Evolutionary conservation across 2,888 invertebrate species (phyloP).

Genomic region (Platycnemis pennipes): DNA sequence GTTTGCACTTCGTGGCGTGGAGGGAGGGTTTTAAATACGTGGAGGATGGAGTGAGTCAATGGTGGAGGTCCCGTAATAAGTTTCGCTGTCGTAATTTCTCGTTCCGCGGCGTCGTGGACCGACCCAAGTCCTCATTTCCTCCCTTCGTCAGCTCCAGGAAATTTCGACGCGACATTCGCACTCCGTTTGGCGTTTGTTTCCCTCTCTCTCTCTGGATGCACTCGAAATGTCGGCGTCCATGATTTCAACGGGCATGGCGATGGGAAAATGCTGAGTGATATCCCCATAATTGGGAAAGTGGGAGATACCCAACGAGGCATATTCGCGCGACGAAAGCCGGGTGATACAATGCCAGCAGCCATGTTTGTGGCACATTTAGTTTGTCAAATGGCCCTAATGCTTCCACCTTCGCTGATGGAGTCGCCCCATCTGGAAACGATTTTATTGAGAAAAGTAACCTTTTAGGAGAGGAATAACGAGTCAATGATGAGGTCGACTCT

Average conservation of each 20-base stretch:
- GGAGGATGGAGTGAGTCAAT: neutral
- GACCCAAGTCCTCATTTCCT: neutral
- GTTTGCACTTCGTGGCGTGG: neutral
- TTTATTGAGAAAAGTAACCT: too few relatives aligned
- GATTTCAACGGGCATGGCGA: neutral
- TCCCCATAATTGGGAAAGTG: neutral
- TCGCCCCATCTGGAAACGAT: too few relatives aligned
- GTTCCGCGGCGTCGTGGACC: neutral
- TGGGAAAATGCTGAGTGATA: neutral
- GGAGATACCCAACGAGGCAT: neutral
- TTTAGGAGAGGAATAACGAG: too few relatives aligned
- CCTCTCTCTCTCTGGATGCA: neutral
- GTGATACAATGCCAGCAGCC: too few relatives aligned
- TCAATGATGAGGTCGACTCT: too few relatives aligned
- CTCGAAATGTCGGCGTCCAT: neutral
- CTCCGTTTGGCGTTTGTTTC: neutral
- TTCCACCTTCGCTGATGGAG: too few relatives aligned
- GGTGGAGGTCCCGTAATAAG: neutral
- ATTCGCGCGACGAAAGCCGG: too few relatives aligned
- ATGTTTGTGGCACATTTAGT: too few relatives aligned
- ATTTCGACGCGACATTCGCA: neutral
- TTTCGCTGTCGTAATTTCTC: neutral
- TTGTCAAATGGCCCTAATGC: too few relatives aligned
- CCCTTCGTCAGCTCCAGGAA: neutral
- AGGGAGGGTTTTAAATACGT: neutral